These are phyloP conservation scores for Marasmarcha lunaedactyla DNA, from an alignment of 2,888 invertebrate genomes.

Conservation along the genomic window DNA sequence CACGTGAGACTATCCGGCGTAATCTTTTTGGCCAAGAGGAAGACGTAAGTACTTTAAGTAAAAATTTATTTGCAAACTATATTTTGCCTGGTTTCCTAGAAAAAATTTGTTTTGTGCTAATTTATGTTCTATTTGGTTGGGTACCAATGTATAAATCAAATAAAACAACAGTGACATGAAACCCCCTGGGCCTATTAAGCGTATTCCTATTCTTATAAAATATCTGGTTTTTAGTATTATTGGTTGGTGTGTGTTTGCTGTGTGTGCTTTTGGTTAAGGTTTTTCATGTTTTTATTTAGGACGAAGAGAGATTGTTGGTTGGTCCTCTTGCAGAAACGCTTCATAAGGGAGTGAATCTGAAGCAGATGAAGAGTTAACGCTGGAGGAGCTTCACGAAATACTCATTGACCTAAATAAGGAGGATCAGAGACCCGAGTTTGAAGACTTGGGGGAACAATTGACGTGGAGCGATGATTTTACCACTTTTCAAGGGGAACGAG, in stretches of 20 bases:
- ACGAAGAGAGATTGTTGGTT: not conserved
- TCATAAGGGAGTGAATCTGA: conserved; percentile 2
- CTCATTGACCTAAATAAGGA: not conserved
- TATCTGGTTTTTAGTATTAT: too few species aligned
- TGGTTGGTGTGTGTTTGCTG: too few species aligned
- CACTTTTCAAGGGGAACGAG: not conserved
- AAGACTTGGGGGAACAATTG: not conserved
- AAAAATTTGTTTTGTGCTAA: too few species aligned
- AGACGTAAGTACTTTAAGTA: conserved; percentile 2
- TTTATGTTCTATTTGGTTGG: too few species aligned
- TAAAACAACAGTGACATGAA: not conserved
- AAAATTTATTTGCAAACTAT: too few species aligned
- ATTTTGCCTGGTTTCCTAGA: too few species aligned
- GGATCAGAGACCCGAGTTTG: not conserved
- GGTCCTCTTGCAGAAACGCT: not conserved
- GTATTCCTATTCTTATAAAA: too few species aligned
- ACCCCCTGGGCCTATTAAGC: too few species aligned
- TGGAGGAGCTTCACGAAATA: conserved; percentile 1
- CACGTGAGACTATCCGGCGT: conserved; percentile 3
- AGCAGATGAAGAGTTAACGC: conserved; percentile 1
- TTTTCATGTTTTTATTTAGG: too few species aligned
- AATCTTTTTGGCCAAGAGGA: conserved; percentile 5
- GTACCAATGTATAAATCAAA: not conserved
- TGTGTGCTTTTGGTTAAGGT: too few species aligned
- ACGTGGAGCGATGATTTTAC: conserved; percentile 1